These are phyloP conservation scores for Meleagris gallopavo DNA, from an alignment of 2,113 vertebrate species.

Conservation along the genomic window DNA sequence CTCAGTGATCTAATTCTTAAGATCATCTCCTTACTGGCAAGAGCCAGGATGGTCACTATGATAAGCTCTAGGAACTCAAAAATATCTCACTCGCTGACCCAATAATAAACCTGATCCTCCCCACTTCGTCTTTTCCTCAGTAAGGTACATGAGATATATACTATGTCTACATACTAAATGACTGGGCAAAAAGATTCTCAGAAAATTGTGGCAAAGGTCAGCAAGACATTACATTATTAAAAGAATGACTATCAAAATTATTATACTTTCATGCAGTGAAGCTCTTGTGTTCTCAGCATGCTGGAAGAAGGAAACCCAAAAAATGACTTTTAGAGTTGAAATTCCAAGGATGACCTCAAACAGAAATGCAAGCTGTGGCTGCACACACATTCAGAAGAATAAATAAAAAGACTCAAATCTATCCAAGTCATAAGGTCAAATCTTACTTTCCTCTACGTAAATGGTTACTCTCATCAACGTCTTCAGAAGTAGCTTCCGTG, in stretches of 20 bases:
- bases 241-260: background rate
- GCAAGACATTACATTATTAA: background rate
- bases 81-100: background rate
- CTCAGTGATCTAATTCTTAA: conserved; percentile 26
- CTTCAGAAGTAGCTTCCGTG: background rate
- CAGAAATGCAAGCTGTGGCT: background rate
- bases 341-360: background rate
- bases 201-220: background rate
- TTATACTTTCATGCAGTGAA: background rate
- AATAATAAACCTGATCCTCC: background rate
- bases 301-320: background rate
- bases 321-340: background rate
- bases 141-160: background rate
- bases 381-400: background rate
- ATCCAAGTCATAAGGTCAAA: background rate
- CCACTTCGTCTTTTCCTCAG: conserved; percentile 1
- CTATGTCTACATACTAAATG: background rate
- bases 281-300: background rate
- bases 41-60: background rate
- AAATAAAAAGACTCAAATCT: background rate
- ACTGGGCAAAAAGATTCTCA: background rate
- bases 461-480: rapidly evolving
- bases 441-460: background rate
- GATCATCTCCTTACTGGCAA: conserved; percentile 41
- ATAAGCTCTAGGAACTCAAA: conserved; percentile 3